Conservation (phyloP, 1,140 invertebrate genomes). For the Telenomus remus region DNA sequence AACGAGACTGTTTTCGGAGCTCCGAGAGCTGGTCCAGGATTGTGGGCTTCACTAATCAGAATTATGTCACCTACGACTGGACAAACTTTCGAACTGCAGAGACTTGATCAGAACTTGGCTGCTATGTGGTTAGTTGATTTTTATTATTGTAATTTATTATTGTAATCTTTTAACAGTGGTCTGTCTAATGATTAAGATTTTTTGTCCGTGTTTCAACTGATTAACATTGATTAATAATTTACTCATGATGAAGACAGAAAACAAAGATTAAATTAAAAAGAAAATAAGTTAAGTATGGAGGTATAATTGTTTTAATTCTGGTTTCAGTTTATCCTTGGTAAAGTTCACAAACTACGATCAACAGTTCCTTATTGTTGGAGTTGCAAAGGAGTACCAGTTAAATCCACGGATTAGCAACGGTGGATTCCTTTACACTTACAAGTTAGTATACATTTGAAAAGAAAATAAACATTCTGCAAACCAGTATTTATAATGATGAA, state of each 20-base stretch:
- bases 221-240: conserved; percentile 14
- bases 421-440: conserved; percentile 92
- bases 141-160: background rate
- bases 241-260: conserved; percentile 1
- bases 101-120: conserved; percentile 97
- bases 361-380: conserved; percentile 88
- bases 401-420: conserved; percentile 88
- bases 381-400: conserved; percentile 92
- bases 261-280: background rate
- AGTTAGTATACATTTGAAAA: conserved; percentile 73
- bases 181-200: conserved; percentile 17
- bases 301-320: conserved; percentile 82
- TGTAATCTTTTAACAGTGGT: background rate
- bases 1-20: conserved; percentile 96
- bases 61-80: conserved; percentile 92
- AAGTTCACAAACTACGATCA: conserved; percentile 84
- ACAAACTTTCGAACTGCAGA: conserved; percentile 85
- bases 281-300: too few relatives aligned
- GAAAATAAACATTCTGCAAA: too few relatives aligned
- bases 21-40: conserved; percentile 95
- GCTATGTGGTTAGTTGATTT: conserved; percentile 84
- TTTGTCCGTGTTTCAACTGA: conserved; percentile 35
- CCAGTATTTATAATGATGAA: too few relatives aligned
- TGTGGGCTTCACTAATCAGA: conserved; percentile 97
- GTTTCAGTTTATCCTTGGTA: conserved; percentile 81